A percentile compares a stretch with the other conserved stretches of the same genome.
Evolutionary conservation across 2,113 vertebrate species (phyloP).

Genomic region (Thamnophis sirtalis): DNA sequence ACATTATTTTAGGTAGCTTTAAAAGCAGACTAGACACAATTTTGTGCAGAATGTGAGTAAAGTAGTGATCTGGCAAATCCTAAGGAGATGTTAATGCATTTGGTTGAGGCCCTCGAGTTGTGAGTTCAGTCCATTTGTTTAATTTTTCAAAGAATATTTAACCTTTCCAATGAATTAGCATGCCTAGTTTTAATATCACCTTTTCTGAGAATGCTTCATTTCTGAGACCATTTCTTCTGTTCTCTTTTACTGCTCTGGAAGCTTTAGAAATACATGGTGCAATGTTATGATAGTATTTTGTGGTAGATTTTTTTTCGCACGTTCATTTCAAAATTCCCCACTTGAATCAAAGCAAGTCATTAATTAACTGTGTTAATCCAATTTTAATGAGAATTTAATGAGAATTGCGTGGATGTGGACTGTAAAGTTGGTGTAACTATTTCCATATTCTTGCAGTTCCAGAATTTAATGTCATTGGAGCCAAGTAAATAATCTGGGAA

Average conservation of each 20-base stretch:
- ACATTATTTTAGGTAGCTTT: background rate
- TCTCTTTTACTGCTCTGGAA: background rate
- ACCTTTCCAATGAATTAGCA: background rate
- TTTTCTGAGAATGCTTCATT: background rate
- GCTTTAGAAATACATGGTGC: background rate
- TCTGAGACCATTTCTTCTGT: background rate
- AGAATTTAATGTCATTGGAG: constrained; percentile 19
- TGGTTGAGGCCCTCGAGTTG: background rate
- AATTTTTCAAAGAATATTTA: background rate
- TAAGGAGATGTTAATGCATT: background rate
- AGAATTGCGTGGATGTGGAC: background rate
- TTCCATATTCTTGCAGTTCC: constrained; percentile 15
- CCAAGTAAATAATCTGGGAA: background rate
- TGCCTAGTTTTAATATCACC: background rate
- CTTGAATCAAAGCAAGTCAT: constrained; percentile 2
- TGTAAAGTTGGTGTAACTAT: background rate
- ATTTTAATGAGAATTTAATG: constrained; percentile 1
- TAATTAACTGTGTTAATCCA: background rate
- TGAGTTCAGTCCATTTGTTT: background rate
- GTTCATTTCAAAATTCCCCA: background rate
- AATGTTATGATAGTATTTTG: background rate
- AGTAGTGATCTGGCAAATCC: background rate
- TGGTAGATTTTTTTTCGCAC: background rate
- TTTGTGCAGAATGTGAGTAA: background rate
- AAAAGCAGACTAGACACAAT: background rate